Percentiles rank a stretch among this genome's conserved stretches.
phyloP scores from a whole-genome alignment of 2,113 vertebrate species.

The Odobenus rosmarus region DNA sequence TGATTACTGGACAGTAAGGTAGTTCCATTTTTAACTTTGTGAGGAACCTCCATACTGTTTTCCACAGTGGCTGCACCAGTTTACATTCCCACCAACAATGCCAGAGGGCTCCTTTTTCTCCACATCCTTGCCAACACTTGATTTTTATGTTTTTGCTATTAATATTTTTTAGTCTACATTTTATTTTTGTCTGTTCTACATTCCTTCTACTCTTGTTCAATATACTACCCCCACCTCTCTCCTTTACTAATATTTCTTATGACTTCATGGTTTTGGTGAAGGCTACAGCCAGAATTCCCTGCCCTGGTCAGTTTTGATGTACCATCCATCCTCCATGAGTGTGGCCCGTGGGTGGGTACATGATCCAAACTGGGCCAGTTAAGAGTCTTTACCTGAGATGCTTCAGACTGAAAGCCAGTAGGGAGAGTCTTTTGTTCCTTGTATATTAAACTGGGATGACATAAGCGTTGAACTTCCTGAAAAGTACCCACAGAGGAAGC shows the following conservation, averaged over 20 bases:
- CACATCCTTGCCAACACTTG: neutral
- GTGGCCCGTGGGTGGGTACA: neutral
- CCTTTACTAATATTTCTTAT: neutral
- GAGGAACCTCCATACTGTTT: neutral
- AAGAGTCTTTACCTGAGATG: neutral
- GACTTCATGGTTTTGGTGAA: neutral
- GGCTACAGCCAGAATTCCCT: neutral
- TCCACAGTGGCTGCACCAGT: neutral
- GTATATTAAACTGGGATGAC: neutral
- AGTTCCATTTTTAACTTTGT: neutral
- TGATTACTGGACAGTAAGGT: neutral
- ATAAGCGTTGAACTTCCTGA: neutral
- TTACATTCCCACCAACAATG: neutral
- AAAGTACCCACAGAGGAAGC: neutral
- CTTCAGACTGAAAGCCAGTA: neutral
- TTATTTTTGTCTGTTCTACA: neutral
- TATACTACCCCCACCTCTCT: neutral
- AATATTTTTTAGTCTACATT: conserved; percentile 3
- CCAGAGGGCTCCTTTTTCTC: neutral
- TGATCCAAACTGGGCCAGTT: neutral
- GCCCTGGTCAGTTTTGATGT: neutral
- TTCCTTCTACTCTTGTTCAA: neutral
- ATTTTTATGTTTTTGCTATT: neutral
- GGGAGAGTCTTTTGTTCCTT: conserved; percentile 12
- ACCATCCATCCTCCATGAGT: neutral